Conservation (phyloP, 2,797 vertebrate genomes). For the Megalops cyprinoides region DNA sequence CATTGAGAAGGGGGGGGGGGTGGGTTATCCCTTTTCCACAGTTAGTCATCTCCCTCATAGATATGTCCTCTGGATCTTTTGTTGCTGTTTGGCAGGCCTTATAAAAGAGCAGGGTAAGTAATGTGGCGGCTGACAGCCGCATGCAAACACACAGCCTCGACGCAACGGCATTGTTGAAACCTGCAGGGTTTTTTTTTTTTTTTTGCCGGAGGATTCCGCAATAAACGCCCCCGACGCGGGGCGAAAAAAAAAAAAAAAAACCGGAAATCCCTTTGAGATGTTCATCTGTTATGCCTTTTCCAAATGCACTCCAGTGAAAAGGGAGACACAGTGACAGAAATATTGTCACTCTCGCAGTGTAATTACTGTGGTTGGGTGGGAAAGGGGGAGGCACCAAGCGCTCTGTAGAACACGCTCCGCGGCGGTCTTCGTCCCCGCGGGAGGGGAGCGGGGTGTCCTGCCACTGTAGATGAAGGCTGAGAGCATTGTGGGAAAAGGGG, state of each 20-base stretch:
- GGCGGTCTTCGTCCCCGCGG: not conserved
- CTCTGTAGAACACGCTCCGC: not conserved
- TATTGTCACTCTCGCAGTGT: slow-evolving; percentile 8
- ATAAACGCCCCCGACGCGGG: slow-evolving; percentile 34
- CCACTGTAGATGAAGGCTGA: not conserved
- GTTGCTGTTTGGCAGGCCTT: slow-evolving; percentile 4
- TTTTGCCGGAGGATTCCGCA: slow-evolving; percentile 48
- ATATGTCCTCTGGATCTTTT: slow-evolving; percentile 32
- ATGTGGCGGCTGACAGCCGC: slow-evolving; percentile 14
- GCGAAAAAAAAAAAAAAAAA: not conserved
- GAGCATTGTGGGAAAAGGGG: not conserved
- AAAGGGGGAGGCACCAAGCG: not conserved
- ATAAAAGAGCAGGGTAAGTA: not conserved
- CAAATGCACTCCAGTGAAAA: slow-evolving; percentile 20
- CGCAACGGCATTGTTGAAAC: slow-evolving; percentile 23
- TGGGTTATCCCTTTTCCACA: slow-evolving; percentile 33
- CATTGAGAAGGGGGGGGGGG: slow-evolving; percentile 16
- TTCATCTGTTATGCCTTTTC: slow-evolving; percentile 19
- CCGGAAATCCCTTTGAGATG: slow-evolving; percentile 28
- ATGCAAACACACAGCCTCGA: slow-evolving; percentile 20
- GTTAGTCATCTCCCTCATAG: slow-evolving; percentile 39
- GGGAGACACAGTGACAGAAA: not conserved
- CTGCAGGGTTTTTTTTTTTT: slow-evolving; percentile 25
- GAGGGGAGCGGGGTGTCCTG: not conserved
- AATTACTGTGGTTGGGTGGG: not conserved